Percentiles rank a stretch among this genome's conserved stretches.
Evolutionary conservation across 2,888 invertebrate genomes (phyloP).

Genomic region (Aphidoletes aphidimyza): DNA sequence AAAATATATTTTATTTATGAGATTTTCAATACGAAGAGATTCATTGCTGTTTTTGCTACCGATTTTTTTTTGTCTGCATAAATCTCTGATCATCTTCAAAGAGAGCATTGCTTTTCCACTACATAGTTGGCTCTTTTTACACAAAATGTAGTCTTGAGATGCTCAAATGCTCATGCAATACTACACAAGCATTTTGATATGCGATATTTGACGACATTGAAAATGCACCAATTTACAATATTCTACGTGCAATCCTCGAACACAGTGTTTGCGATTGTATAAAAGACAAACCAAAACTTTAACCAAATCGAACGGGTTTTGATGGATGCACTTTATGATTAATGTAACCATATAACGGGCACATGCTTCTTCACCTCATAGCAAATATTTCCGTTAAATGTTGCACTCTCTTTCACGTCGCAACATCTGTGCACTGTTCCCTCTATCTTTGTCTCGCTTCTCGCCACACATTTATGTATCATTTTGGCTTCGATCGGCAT

Average conservation of each 20-base stretch:
- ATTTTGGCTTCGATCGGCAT: not conserved
- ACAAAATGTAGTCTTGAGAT: too few relatives aligned
- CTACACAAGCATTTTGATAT: not conserved
- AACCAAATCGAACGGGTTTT: conserved; percentile 20
- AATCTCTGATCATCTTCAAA: conserved; percentile 36
- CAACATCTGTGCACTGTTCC: not conserved
- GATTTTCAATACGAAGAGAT: conserved; percentile 17
- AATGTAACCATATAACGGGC: not conserved
- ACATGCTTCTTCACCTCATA: not conserved
- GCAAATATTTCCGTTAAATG: not conserved
- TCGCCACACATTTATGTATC: not conserved
- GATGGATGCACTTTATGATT: conserved; percentile 38
- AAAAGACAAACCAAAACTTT: conserved; percentile 42
- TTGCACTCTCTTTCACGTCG: not conserved
- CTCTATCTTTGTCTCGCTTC: not conserved
- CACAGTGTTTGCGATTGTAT: not conserved
- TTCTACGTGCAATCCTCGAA: not conserved
- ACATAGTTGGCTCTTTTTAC: too few relatives aligned
- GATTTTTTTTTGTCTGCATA: not conserved
- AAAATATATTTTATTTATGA: conserved; percentile 18
- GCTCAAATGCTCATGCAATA: too few relatives aligned
- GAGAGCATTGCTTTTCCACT: not conserved
- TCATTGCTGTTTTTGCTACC: not conserved
- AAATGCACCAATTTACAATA: not conserved
- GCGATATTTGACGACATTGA: not conserved